phyloP scores from a whole-genome alignment of 2,797 vertebrate genomes.

The Characodon lateralis region DNA sequence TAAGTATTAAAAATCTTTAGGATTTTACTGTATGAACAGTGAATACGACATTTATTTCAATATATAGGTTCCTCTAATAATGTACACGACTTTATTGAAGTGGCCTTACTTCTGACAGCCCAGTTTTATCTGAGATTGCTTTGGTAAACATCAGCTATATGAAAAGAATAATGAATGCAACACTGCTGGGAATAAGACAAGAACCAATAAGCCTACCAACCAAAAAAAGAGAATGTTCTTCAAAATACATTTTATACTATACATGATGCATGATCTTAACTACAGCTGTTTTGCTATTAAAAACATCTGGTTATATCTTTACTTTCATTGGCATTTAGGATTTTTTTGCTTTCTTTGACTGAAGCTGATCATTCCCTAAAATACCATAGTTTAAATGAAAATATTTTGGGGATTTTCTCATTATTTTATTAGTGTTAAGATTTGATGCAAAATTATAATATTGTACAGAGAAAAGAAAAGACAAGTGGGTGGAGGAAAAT shows the following conservation, averaged over 20 bases:
- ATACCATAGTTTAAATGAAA: background rate
- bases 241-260: background rate
- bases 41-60: conserved; percentile 45
- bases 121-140: background rate
- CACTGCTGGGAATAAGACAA: background rate
- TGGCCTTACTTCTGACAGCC: background rate
- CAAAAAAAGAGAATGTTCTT: background rate
- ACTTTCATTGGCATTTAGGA: background rate
- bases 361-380: background rate
- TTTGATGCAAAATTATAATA: background rate
- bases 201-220: background rate
- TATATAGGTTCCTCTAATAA: conserved; percentile 11
- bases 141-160: background rate
- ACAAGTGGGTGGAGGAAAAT: background rate
- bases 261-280: background rate
- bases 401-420: background rate
- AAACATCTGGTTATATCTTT: background rate
- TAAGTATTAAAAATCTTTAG: conserved; percentile 31
- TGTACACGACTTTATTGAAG: conserved; percentile 15
- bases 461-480: background rate
- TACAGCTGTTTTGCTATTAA: background rate
- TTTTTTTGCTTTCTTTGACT: background rate
- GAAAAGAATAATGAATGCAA: conserved; percentile 13
- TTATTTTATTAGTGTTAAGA: background rate
- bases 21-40: conserved; percentile 31